These are phyloP conservation scores for Arctopsyche grandis DNA, from an alignment of 1,140 invertebrate species.

Conservation along the genomic window DNA sequence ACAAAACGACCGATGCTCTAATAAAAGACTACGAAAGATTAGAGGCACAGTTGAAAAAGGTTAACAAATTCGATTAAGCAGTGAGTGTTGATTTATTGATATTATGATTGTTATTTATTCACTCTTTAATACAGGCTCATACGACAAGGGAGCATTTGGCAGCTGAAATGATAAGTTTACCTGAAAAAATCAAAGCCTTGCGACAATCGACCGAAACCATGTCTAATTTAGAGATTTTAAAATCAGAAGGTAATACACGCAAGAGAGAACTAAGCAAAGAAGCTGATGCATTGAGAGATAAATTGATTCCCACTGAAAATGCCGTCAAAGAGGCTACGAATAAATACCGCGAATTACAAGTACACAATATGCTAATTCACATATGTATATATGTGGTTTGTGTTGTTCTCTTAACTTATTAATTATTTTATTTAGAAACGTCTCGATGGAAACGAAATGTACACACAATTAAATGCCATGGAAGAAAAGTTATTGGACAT, in stretches of 20 bases:
- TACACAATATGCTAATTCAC: conserved; percentile 42
- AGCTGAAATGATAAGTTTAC: conserved; percentile 63
- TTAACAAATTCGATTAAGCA: conserved; percentile 39
- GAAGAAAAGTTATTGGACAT: conserved; percentile 74
- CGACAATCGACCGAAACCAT: conserved; percentile 62
- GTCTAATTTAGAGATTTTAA: conserved; percentile 64
- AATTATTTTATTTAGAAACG: conserved; percentile 63
- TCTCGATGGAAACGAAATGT: conserved; percentile 76
- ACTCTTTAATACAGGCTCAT: conserved; percentile 58
- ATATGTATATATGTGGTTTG: background rate
- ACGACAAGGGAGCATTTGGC: conserved; percentile 62
- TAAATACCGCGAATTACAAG: conserved; percentile 62
- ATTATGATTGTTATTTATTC: background rate
- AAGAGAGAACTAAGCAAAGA: conserved; percentile 57
- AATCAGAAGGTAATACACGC: conserved; percentile 59
- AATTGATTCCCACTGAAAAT: conserved; percentile 59
- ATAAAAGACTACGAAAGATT: conserved; percentile 65
- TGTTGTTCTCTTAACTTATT: conserved; percentile 12
- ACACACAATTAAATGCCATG: conserved; percentile 70
- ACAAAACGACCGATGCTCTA: conserved; percentile 60
- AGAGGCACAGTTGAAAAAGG: conserved; percentile 64
- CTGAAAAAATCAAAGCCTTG: conserved; percentile 64
- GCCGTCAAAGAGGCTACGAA: conserved; percentile 59
- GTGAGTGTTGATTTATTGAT: background rate
- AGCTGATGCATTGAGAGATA: conserved; percentile 58